Percentiles rank a stretch among this genome's conserved stretches.
These are phyloP conservation scores for Chrosomus eos DNA, from an alignment of 2,797 vertebrate species.

Conservation along the genomic window DNA sequence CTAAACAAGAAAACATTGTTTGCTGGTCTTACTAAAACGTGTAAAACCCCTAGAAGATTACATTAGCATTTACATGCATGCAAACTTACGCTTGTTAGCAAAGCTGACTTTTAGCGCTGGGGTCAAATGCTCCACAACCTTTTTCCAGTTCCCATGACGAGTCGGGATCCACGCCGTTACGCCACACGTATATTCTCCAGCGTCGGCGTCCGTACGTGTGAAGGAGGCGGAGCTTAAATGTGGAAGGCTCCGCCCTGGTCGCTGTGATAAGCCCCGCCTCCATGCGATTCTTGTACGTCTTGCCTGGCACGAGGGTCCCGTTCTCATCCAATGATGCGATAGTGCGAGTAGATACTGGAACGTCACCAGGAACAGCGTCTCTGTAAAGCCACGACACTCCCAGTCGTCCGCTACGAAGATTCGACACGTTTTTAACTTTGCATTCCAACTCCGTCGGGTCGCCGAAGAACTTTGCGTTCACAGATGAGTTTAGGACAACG, in stretches of 20 bases:
- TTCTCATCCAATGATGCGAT: slow-evolving; percentile 82
- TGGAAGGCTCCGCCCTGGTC: slow-evolving; percentile 74
- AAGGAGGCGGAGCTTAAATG: slow-evolving; percentile 87
- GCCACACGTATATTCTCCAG: slow-evolving; percentile 80
- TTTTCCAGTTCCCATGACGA: slow-evolving; percentile 76
- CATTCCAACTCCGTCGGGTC: slow-evolving; percentile 88
- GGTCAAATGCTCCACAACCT: slow-evolving; percentile 76
- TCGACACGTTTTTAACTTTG: slow-evolving; percentile 73
- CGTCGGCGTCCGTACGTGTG: slow-evolving; percentile 80
- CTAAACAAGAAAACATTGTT: neutral
- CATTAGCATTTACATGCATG: neutral
- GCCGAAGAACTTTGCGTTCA: slow-evolving; percentile 77
- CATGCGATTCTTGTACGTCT: slow-evolving; percentile 76
- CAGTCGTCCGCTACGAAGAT: slow-evolving; percentile 71
- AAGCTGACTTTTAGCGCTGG: slow-evolving; percentile 75
- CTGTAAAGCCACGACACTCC: slow-evolving; percentile 86
- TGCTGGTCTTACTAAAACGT: neutral
- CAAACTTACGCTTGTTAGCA: slow-evolving; percentile 77
- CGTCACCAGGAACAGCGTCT: slow-evolving; percentile 56
- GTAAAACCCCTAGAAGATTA: neutral
- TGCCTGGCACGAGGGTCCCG: slow-evolving; percentile 79
- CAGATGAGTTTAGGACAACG: slow-evolving; percentile 72
- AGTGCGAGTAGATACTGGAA: slow-evolving; percentile 60
- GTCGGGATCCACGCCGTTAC: slow-evolving; percentile 77
- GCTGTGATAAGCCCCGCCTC: slow-evolving; percentile 82